Evolutionary conservation across 2,113 vertebrate species (phyloP).

Genomic region (Genyomyrus donnyi): DNA sequence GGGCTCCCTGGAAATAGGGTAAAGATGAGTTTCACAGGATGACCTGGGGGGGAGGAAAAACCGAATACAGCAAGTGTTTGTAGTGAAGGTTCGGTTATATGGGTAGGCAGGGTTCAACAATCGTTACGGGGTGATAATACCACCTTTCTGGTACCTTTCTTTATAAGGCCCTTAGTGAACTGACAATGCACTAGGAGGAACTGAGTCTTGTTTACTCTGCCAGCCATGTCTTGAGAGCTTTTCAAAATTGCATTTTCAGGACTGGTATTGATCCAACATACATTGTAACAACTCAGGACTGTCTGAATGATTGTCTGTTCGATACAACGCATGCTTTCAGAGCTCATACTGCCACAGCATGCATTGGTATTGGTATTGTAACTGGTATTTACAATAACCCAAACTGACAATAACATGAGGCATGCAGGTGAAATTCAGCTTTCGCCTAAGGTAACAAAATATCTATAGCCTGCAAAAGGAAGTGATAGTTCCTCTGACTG

Average conservation of each 20-base stretch:
- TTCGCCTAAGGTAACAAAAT: neutral
- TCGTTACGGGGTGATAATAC: neutral
- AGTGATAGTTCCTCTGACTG: neutral
- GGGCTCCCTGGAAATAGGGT: neutral
- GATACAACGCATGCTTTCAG: neutral
- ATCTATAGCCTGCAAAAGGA: neutral
- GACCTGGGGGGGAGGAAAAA: neutral
- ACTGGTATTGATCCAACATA: neutral
- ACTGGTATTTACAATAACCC: neutral
- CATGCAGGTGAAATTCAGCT: neutral
- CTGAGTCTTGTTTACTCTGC: neutral
- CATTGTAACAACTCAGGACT: neutral
- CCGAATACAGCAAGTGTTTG: neutral
- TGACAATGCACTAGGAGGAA: neutral
- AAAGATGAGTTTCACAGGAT: neutral
- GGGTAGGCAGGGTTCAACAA: neutral
- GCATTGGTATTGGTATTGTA: neutral
- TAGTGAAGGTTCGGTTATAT: neutral
- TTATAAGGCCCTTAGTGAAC: neutral
- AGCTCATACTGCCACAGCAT: neutral
- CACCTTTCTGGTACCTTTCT: neutral
- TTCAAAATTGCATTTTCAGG: neutral
- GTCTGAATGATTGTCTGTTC: neutral
- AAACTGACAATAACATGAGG: neutral
- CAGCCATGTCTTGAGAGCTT: neutral